phyloP scores from a whole-genome alignment of 2,888 invertebrate species.

The Galerucella calmariensis region DNA sequence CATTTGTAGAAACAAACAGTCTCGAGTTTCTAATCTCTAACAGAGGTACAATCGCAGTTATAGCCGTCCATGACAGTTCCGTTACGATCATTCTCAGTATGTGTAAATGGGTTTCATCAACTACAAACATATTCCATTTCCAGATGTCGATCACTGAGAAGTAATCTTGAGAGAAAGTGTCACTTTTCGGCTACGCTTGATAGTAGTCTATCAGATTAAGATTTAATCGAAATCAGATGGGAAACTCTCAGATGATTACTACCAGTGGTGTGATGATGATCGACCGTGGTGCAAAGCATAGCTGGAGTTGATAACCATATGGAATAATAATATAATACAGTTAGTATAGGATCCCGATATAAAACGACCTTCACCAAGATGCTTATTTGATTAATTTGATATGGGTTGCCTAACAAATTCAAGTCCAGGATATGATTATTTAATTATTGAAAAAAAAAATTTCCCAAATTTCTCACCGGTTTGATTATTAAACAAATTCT shows the following conservation, averaged over 20 bases:
- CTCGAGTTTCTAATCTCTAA: constrained; percentile 6
- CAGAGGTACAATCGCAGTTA: neutral
- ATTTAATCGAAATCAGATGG: constrained; percentile 8
- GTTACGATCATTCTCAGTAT: constrained; percentile 23
- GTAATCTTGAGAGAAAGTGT: constrained; percentile 25
- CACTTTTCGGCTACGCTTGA: constrained; percentile 22
- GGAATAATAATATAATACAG: too few species aligned
- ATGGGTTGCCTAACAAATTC: too few species aligned
- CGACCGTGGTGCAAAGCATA: neutral
- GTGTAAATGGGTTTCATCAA: constrained; percentile 29
- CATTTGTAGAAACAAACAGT: neutral
- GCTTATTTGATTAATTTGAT: too few species aligned
- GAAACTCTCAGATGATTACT: constrained; percentile 2
- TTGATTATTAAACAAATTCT: too few species aligned
- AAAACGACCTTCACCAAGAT: too few species aligned
- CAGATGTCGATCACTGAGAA: constrained; percentile 23
- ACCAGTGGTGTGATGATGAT: constrained; percentile 1
- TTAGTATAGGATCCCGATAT: too few species aligned
- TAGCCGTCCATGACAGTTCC: constrained; percentile 15
- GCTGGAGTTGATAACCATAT: neutral
- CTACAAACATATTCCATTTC: constrained; percentile 32
- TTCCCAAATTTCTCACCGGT: too few species aligned
- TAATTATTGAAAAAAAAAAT: too few species aligned
- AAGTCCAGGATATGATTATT: too few species aligned
- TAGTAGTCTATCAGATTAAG: constrained; percentile 22